Evolutionary conservation across 1,140 invertebrate species (phyloP).

Genomic region (Ephestia elutella): DNA sequence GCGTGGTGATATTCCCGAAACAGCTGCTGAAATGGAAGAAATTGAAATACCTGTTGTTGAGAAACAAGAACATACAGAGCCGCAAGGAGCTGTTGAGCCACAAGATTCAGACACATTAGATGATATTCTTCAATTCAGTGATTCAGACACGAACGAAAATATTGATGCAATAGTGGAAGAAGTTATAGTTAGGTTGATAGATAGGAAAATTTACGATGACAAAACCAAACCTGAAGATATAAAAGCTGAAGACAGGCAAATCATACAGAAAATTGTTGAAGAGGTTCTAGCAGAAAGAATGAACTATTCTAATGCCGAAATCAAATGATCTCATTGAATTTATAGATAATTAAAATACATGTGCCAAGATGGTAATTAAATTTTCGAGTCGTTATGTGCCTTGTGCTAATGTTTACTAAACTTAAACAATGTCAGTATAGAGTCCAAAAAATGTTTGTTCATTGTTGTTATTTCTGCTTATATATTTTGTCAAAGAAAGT

Average conservation of each 20-base stretch:
- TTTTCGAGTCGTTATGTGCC: background rate
- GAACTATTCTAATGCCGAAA: slow-evolving; percentile 42
- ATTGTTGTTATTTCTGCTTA: background rate
- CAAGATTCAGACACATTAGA: slow-evolving; percentile 16
- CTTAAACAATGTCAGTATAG: background rate
- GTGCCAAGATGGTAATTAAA: background rate
- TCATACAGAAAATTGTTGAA: slow-evolving; percentile 71
- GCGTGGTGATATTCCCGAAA: slow-evolving; percentile 54
- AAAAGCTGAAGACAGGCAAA: slow-evolving; percentile 54
- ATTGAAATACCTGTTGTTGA: slow-evolving; percentile 16
- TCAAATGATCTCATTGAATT: slow-evolving; percentile 24
- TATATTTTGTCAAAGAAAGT: background rate
- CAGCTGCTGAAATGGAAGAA: slow-evolving; percentile 20
- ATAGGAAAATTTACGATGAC: slow-evolving; percentile 66
- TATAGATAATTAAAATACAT: background rate
- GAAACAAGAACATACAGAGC: slow-evolving; percentile 9
- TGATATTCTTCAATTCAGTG: slow-evolving; percentile 13
- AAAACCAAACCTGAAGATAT: slow-evolving; percentile 62
- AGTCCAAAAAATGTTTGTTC: background rate
- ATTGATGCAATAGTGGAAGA: slow-evolving; percentile 70
- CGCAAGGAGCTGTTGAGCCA: slow-evolving; percentile 12
- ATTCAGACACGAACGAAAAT: slow-evolving; percentile 45
- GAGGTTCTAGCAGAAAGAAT: slow-evolving; percentile 66
- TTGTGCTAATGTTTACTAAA: background rate
- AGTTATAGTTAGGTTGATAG: slow-evolving; percentile 63